These are phyloP conservation scores for Stegodyphus mimosarum DNA, from an alignment of 1,140 invertebrate species.

Conservation along the genomic window DNA sequence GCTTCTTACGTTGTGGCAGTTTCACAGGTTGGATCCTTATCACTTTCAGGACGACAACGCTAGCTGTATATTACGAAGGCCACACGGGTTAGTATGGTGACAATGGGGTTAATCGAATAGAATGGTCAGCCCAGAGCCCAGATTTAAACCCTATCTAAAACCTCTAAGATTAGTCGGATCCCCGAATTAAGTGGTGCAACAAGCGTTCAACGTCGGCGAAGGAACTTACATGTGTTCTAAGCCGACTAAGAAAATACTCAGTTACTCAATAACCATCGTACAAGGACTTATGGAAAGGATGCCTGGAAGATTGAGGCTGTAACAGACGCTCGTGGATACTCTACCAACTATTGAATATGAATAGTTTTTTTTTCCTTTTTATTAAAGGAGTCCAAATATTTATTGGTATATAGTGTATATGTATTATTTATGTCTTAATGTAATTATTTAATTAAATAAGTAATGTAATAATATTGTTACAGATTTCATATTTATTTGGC, in stretches of 20 bases:
- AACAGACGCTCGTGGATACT: neutral
- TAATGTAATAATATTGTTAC: no score
- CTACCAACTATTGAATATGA: neutral
- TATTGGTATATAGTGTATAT: no score
- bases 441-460: no score
- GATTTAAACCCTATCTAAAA: neutral
- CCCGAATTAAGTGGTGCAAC: neutral
- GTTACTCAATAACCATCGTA: no score
- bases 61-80: neutral
- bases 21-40: neutral
- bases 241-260: neutral
- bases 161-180: neutral
- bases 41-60: conserved; percentile 4
- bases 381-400: no score
- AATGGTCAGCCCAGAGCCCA: neutral
- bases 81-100: neutral
- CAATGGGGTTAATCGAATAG: neutral
- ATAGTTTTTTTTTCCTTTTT: neutral
- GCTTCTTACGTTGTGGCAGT: neutral
- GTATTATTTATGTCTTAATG: no score
- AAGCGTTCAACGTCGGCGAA: neutral
- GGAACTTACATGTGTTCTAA: neutral
- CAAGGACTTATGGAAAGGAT: conserved; percentile 5
- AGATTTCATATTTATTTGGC: no score
- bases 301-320: neutral